Evolutionary conservation across 2,797 vertebrate genomes (phyloP).

Genomic region (Rhyacichthys aspro): DNA sequence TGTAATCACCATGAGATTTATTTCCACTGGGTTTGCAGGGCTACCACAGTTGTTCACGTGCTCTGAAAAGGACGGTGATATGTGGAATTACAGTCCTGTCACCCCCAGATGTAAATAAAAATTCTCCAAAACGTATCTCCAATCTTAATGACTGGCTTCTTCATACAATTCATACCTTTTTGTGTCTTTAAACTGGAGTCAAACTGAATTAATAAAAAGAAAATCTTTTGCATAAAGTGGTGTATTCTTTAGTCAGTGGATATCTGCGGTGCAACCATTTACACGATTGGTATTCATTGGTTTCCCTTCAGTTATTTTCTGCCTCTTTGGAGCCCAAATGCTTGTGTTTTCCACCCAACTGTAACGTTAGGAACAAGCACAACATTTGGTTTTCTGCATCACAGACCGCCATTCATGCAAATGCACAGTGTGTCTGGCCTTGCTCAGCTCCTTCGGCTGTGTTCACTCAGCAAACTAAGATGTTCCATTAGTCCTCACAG

Average conservation of each 20-base stretch:
- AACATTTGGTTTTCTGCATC: slow-evolving; percentile 9
- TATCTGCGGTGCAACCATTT: background rate
- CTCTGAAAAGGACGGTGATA: too few relatives aligned
- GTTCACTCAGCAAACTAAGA: slow-evolving; percentile 11
- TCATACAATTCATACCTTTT: too few relatives aligned
- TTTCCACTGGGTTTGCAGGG: too few relatives aligned
- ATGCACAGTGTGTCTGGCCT: slow-evolving; percentile 1
- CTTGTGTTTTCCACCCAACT: slow-evolving; percentile 1
- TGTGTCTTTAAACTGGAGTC: too few relatives aligned
- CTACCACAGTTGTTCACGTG: too few relatives aligned
- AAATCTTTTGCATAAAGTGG: too few relatives aligned
- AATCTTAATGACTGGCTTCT: too few relatives aligned
- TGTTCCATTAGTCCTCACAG: background rate
- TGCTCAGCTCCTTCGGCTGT: slow-evolving; percentile 9
- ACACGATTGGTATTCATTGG: background rate
- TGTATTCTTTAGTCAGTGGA: background rate
- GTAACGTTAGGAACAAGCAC: background rate
- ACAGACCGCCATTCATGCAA: slow-evolving; percentile 6
- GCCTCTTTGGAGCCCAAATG: slow-evolving; percentile 6
- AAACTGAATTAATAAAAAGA: background rate
- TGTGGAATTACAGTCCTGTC: too few relatives aligned
- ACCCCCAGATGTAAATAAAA: too few relatives aligned
- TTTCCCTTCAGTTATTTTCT: background rate
- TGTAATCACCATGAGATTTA: too few relatives aligned
- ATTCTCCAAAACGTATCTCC: too few relatives aligned